Percentiles rank a stretch among this genome's conserved stretches.
phyloP scores from a whole-genome alignment of 2,113 vertebrate genomes.

The Perccottus glenii region DNA sequence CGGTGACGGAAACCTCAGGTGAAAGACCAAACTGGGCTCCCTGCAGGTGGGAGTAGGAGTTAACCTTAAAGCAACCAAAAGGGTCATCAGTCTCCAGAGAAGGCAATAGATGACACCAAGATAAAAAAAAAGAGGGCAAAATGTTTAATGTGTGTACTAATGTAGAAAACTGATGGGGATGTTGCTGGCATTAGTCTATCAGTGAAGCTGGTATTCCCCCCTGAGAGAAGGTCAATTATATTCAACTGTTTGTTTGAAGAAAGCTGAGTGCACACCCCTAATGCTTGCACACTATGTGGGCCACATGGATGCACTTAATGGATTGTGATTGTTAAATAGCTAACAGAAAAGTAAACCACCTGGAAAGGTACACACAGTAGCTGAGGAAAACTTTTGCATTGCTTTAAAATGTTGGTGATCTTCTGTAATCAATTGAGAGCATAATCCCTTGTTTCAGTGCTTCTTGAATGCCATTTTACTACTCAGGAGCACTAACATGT shows the following conservation, averaged over 20 bases:
- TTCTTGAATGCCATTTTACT: slow-evolving; percentile 53
- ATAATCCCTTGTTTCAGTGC: slow-evolving; percentile 36
- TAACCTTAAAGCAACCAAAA: slow-evolving; percentile 27
- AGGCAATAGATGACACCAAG: not conserved
- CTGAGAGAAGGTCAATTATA: slow-evolving; percentile 15
- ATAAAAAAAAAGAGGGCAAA: not conserved
- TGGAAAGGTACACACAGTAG: slow-evolving; percentile 13
- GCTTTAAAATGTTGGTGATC: slow-evolving; percentile 23
- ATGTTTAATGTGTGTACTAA: not conserved
- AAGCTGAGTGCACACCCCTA: slow-evolving; percentile 9
- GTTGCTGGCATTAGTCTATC: slow-evolving; percentile 5
- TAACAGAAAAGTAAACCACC: slow-evolving; percentile 27
- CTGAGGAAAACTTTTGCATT: slow-evolving; percentile 47
- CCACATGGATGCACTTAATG: slow-evolving; percentile 22
- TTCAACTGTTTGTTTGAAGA: slow-evolving; percentile 16
- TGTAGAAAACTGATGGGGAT: slow-evolving; percentile 3
- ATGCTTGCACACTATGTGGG: slow-evolving; percentile 15
- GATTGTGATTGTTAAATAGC: slow-evolving; percentile 19
- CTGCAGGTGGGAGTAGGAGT: slow-evolving; percentile 24
- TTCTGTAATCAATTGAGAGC: slow-evolving; percentile 27
- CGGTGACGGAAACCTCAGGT: slow-evolving; percentile 78
- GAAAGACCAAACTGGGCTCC: slow-evolving; percentile 15
- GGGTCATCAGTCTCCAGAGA: slow-evolving; percentile 1
- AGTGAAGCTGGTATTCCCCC: slow-evolving; percentile 17
- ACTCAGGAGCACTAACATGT: slow-evolving; percentile 18